Conservation (phyloP, 1,140 invertebrate species). For the Drosophila nasuta region DNA sequence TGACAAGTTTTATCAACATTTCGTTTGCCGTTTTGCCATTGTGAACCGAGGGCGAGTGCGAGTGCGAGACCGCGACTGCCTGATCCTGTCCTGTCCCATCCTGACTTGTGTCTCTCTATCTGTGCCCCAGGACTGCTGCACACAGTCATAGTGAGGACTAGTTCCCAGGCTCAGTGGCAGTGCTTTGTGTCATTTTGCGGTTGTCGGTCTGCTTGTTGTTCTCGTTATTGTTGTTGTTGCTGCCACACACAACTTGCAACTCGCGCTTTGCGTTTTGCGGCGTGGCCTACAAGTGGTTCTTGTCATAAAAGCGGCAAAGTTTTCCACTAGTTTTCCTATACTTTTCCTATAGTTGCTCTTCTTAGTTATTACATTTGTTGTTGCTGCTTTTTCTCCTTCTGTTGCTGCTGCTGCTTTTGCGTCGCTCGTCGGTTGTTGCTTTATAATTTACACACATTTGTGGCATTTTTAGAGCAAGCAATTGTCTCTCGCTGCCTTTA, state of each 20-base stretch:
- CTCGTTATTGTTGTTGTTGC: slow-evolving; percentile 29
- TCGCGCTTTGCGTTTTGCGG: slow-evolving; percentile 60
- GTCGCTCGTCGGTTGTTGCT: slow-evolving; percentile 25
- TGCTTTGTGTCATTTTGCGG: slow-evolving; percentile 74
- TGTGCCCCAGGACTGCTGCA: slow-evolving; percentile 33
- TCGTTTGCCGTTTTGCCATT: slow-evolving; percentile 47
- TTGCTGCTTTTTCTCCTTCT: neutral
- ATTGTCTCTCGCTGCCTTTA: slow-evolving; percentile 58
- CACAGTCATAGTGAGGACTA: slow-evolving; percentile 6
- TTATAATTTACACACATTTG: slow-evolving; percentile 81
- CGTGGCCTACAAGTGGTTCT: slow-evolving; percentile 77
- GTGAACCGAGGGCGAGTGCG: slow-evolving; percentile 4
- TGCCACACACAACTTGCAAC: slow-evolving; percentile 43
- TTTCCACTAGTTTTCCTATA: slow-evolving; percentile 59
- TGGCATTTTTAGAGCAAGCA: slow-evolving; percentile 80
- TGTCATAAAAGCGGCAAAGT: slow-evolving; percentile 78
- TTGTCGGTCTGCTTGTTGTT: slow-evolving; percentile 39
- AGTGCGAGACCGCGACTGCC: slow-evolving; percentile 26
- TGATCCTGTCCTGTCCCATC: slow-evolving; percentile 50
- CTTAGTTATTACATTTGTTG: slow-evolving; percentile 49
- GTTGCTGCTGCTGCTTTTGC: too few species aligned
- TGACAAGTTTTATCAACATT: slow-evolving; percentile 71
- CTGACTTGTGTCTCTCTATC: slow-evolving; percentile 21
- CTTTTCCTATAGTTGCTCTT: slow-evolving; percentile 46
- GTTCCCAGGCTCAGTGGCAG: slow-evolving; percentile 28